These are phyloP conservation scores for Spheniscus mendiculus DNA, from an alignment of 2,113 vertebrate species.

Conservation along the genomic window DNA sequence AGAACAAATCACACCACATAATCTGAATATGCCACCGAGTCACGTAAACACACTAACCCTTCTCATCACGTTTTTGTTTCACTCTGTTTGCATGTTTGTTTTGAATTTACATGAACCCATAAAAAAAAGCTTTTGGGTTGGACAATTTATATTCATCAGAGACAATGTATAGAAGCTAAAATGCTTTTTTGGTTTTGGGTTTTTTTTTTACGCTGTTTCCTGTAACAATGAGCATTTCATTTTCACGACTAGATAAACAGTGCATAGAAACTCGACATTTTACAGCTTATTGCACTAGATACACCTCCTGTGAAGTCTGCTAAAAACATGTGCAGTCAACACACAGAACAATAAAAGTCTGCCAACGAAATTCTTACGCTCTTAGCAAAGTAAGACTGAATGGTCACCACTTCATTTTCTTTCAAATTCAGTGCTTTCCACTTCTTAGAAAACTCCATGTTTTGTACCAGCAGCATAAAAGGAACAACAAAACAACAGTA, in stretches of 20 bases:
- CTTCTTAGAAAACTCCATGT: background rate
- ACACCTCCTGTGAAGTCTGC: background rate
- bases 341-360: background rate
- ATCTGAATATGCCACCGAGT: slow-evolving; percentile 58
- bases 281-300: background rate
- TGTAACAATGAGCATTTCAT: background rate
- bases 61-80: background rate
- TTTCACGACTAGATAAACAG: background rate
- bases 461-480: no score
- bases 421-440: background rate
- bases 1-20: slow-evolving; percentile 67
- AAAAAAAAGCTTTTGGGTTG: background rate
- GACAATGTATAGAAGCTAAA: background rate
- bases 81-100: background rate
- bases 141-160: background rate
- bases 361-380: background rate
- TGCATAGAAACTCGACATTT: background rate
- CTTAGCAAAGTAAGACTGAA: background rate
- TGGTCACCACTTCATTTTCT: background rate
- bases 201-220: background rate
- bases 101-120: background rate
- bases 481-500: no score
- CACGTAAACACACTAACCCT: slow-evolving; percentile 4
- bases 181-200: background rate
- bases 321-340: background rate